A percentile compares a stretch with the other conserved stretches of the same genome.
These are phyloP conservation scores for Knipowitschia caucasica DNA, from an alignment of 2,797 vertebrate species.

Conservation along the genomic window DNA sequence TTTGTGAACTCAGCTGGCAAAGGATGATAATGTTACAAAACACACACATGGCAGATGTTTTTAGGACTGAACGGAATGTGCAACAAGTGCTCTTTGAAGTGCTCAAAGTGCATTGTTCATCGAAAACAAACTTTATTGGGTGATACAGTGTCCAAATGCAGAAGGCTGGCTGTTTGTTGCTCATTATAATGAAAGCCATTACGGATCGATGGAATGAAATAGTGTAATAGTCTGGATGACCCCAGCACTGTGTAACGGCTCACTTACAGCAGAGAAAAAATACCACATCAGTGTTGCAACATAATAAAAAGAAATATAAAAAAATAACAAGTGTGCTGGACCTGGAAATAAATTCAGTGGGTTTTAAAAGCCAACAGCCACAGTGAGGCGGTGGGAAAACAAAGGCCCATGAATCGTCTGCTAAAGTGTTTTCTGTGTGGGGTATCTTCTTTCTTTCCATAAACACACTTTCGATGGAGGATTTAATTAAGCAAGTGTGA, in stretches of 20 bases:
- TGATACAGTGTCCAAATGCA: constrained; percentile 25
- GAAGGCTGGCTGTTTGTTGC: constrained; percentile 31
- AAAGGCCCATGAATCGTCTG: constrained; percentile 51
- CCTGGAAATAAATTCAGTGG: constrained; percentile 45
- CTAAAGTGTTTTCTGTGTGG: constrained; percentile 44
- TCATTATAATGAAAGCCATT: constrained; percentile 37
- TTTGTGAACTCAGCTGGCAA: constrained; percentile 2
- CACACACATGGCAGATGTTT: neutral
- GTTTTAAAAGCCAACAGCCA: constrained; percentile 54
- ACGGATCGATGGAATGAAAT: constrained; percentile 31
- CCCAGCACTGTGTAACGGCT: constrained; percentile 45
- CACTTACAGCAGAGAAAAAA: constrained; percentile 40
- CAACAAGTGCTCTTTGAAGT: neutral
- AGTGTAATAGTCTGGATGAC: constrained; percentile 46
- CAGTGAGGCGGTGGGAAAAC: constrained; percentile 53
- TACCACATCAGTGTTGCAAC: constrained; percentile 25
- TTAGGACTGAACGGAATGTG: neutral
- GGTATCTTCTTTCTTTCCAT: constrained; percentile 65
- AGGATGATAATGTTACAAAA: neutral
- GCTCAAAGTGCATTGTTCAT: neutral
- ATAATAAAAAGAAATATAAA: constrained; percentile 28
- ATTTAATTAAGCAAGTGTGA: constrained; percentile 65
- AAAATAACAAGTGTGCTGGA: constrained; percentile 36
- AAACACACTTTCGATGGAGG: constrained; percentile 62
- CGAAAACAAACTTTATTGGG: constrained; percentile 9